Evolutionary conservation across 2,797 vertebrate genomes (phyloP).

Genomic region (Sparidentex hasta): DNA sequence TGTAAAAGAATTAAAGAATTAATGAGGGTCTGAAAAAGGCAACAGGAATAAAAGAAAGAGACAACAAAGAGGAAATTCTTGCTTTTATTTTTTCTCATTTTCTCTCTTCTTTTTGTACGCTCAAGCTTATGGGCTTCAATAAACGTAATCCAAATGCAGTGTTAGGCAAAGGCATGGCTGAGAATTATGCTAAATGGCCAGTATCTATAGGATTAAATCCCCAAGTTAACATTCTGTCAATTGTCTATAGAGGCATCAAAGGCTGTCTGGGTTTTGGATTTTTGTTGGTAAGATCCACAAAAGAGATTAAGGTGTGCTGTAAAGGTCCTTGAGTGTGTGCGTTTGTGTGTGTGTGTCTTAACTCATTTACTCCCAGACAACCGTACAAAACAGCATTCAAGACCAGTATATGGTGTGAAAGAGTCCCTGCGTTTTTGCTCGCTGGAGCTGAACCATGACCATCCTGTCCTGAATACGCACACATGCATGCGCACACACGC

Average conservation of each 20-base stretch:
- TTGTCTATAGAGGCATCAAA: conserved; percentile 44
- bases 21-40: conserved; percentile 4
- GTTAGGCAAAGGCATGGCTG: conserved; percentile 21
- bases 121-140: conserved; percentile 22
- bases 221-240: conserved; percentile 40
- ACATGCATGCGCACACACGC: conserved; percentile 10
- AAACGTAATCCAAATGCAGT: conserved; percentile 21
- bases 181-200: conserved; percentile 51
- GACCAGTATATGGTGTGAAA: conserved; percentile 59
- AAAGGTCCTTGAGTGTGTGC: conserved; percentile 13
- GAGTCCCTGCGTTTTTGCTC: conserved; percentile 49
- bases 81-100: conserved; percentile 25
- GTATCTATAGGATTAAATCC: conserved; percentile 41
- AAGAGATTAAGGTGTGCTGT: conserved; percentile 46
- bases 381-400: conserved; percentile 55
- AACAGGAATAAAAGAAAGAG: conserved; percentile 1
- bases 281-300: conserved; percentile 35
- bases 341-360: conserved; percentile 17
- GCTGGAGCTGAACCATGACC: conserved; percentile 62
- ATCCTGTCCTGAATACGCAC: conserved; percentile 49
- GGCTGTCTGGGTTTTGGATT: conserved; percentile 45
- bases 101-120: conserved; percentile 31
- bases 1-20: conserved; percentile 1
- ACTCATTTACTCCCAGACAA: conserved; percentile 51
- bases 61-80: neutral